Evolutionary conservation across 2,797 vertebrate species (phyloP).

Genomic region (Nyctibius grandis): DNA sequence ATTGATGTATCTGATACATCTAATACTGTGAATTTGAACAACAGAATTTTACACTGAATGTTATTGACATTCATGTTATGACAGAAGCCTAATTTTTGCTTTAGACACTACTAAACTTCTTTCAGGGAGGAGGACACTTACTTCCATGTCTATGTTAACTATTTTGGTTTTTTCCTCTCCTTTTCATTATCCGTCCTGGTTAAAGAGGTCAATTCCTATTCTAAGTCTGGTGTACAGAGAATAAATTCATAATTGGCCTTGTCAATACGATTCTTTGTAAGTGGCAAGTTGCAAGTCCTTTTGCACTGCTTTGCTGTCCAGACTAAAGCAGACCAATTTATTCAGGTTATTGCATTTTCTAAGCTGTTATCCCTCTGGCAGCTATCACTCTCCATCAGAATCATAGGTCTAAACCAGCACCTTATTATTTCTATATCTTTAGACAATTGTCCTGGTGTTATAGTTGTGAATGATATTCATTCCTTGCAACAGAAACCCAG

Average conservation of each 20-base stretch:
- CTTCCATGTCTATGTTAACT: neutral
- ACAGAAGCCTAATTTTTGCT: neutral
- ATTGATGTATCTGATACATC: neutral
- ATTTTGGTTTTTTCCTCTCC: neutral
- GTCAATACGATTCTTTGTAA: neutral
- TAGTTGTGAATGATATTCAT: neutral
- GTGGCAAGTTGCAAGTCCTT: neutral
- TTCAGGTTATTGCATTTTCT: neutral
- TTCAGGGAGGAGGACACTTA: neutral
- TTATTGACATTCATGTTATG: neutral
- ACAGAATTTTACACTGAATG: neutral
- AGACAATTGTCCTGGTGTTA: neutral
- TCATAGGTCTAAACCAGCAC: neutral
- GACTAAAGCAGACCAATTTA: neutral
- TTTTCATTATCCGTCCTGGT: neutral
- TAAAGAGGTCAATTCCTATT: neutral
- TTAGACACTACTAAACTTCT: neutral
- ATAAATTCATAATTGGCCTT: neutral
- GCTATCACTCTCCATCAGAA: neutral
- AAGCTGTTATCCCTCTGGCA: neutral
- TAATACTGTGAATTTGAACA: neutral
- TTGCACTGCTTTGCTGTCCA: neutral
- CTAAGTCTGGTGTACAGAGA: neutral
- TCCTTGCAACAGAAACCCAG: neutral
- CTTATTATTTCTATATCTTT: neutral